Percentiles rank a stretch among this genome's conserved stretches.
phyloP scores from a whole-genome alignment of 2,888 invertebrate genomes.

The Drosophila eohydei region DNA sequence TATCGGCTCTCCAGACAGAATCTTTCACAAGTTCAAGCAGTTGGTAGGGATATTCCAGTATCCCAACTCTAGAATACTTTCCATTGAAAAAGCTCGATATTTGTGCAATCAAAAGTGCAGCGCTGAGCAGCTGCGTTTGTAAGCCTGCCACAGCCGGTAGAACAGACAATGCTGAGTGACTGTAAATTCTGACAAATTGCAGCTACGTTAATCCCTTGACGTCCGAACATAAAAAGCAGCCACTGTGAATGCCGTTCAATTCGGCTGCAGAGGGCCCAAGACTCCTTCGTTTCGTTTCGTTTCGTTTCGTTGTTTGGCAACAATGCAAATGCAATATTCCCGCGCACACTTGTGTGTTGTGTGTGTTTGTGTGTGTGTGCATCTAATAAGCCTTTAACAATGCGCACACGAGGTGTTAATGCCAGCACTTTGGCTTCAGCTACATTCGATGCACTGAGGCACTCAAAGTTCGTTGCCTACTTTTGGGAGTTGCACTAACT shows the following conservation, averaged over 20 bases:
- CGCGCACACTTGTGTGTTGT: slow-evolving; percentile 2
- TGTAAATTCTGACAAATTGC: slow-evolving; percentile 37
- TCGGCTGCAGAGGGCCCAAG: background rate
- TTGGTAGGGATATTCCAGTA: too few relatives aligned
- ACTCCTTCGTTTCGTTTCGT: background rate
- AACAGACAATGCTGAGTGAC: slow-evolving; percentile 17
- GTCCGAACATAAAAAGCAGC: slow-evolving; percentile 30
- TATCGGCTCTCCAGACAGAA: background rate
- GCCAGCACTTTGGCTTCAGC: slow-evolving; percentile 53
- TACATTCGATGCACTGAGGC: slow-evolving; percentile 20
- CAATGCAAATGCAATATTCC: slow-evolving; percentile 52
- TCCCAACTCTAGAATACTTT: background rate
- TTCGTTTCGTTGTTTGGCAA: slow-evolving; percentile 21
- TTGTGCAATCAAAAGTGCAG: slow-evolving; percentile 7
- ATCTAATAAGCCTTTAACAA: slow-evolving; percentile 76
- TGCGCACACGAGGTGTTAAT: slow-evolving; percentile 67
- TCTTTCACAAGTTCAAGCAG: background rate
- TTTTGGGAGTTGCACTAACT: slow-evolving; percentile 57
- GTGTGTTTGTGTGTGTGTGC: slow-evolving; percentile 23
- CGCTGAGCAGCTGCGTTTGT: background rate
- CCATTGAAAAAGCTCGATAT: background rate
- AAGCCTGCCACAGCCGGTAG: slow-evolving; percentile 8
- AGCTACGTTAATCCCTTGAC: slow-evolving; percentile 33
- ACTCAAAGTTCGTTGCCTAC: slow-evolving; percentile 54
- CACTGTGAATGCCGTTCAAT: slow-evolving; percentile 24